Conservation (phyloP, 2,888 invertebrate species). For the Dynastes tityus region DNA sequence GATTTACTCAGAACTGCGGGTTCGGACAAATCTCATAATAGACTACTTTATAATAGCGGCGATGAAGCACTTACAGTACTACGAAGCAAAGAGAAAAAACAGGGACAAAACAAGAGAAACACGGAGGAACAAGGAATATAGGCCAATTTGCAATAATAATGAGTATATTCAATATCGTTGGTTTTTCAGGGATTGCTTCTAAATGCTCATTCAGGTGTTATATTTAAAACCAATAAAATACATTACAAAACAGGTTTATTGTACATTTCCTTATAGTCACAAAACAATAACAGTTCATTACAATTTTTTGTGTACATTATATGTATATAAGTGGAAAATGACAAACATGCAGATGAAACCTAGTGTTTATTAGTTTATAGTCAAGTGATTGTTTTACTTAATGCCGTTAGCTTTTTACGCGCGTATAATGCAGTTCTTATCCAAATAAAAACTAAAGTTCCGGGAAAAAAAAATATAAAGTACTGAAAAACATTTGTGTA, state of each 20-base stretch:
- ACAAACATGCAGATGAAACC: constrained; percentile 33
- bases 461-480: too few species aligned
- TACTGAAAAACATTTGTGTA: too few species aligned
- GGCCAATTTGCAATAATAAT: constrained; percentile 10
- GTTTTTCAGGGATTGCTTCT: not conserved
- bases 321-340: constrained; percentile 28
- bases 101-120: not conserved
- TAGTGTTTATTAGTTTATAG: constrained; percentile 11
- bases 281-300: constrained; percentile 35
- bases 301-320: constrained; percentile 5
- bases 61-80: too few species aligned
- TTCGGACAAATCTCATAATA: too few species aligned
- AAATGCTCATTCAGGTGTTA: too few species aligned
- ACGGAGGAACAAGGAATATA: too few species aligned
- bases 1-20: too few species aligned
- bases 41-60: too few species aligned
- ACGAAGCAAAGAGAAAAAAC: not conserved
- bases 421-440: constrained; percentile 9
- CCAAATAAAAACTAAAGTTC: too few species aligned
- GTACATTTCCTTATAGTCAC: constrained; percentile 38
- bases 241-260: constrained; percentile 43
- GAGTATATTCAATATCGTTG: not conserved
- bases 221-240: not conserved
- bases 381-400: constrained; percentile 34
- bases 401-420: constrained; percentile 15